Base-by-base conservation (phyloP, 92 coral and sea anemone genomes). In the Palythoa caribaeorum region DNA sequence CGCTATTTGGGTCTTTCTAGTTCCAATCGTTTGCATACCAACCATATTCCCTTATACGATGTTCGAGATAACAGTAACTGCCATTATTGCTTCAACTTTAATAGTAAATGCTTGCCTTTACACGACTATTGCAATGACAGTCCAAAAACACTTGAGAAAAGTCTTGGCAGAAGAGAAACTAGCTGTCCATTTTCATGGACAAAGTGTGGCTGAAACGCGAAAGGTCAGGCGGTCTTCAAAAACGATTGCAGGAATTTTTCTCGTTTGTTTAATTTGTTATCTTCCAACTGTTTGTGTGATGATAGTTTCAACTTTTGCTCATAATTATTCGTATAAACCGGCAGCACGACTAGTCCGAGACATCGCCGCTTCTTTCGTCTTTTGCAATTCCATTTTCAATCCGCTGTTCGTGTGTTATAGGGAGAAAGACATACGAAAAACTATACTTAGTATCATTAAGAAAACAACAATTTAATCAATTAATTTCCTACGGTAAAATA, bases 361-460 rank as follows among this genome's bases (percentile, higher is more conserved):
- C 10, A 71, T 69, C 0, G 86, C 86, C 1, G 86, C 86, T 48
- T 81, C 86, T 19, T 20, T 81, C 19, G 74, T 81, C 40, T 81
- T 81, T 68, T 53, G 74, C 2, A 66, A 81, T 52, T 48, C 86
- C 6, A 76, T 54, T 71, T 60, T 81, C 38, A 81, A 81, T 14
- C 86, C 86, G 28, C 40, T 66, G 12, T 37, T 81, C 35, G 71
- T 81, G 76, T 81, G 86, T 44, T 81, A 81, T 12, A 66, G 86
- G 57, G 74, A 60, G 15, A 47, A 71, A 35, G 86, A 81, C 12
- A 81, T 81, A 8, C 66, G 76, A 48, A 65, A 21, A 47, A 71
- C 86, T 81, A 76, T 81, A 2, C 20, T 81, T 66, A 14, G 3
- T 38, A 44, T 71, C 12, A 21, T 70, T 0, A 39, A 65, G 55